These are phyloP conservation scores for Hemicentrotus pulcherrimus DNA, from an alignment of 35 echinoderm and acorn worm genomes.

Conservation along the genomic window DNA sequence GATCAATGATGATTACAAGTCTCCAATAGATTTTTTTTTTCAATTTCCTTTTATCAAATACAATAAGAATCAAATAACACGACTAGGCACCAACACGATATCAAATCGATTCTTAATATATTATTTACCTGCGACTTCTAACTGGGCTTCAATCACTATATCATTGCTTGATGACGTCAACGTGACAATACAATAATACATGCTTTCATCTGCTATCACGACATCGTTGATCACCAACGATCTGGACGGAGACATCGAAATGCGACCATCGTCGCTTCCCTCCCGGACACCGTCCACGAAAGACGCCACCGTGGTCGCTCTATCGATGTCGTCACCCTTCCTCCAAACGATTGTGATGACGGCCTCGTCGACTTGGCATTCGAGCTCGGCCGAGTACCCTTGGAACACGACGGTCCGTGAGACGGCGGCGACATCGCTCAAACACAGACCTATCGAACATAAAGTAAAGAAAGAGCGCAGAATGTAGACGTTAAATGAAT, in stretches of 20 bases:
- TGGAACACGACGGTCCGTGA: background rate
- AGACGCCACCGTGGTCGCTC: background rate
- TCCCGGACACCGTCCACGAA: background rate
- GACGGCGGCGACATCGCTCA: background rate
- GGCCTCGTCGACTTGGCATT: background rate
- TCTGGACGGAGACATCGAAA: background rate
- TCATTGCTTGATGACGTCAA: background rate
- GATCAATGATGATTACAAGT: too few relatives aligned
- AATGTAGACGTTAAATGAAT: background rate
- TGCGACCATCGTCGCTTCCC: conserved; percentile 6
- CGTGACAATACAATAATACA: background rate
- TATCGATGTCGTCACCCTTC: background rate
- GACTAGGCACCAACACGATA: too few relatives aligned
- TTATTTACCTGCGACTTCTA: background rate
- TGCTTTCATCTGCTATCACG: background rate
- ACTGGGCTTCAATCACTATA: background rate
- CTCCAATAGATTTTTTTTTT: too few relatives aligned
- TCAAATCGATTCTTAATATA: too few relatives aligned
- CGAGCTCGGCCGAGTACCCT: background rate
- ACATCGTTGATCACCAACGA: background rate
- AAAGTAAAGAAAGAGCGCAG: background rate
- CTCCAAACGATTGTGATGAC: background rate
- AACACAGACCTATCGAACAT: background rate
- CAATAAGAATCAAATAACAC: too few relatives aligned
- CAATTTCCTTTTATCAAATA: too few relatives aligned